Percentiles rank a stretch among this genome's conserved stretches.
Conservation (phyloP, 1,140 invertebrate species). For the Papilio aristodemus region DNA sequence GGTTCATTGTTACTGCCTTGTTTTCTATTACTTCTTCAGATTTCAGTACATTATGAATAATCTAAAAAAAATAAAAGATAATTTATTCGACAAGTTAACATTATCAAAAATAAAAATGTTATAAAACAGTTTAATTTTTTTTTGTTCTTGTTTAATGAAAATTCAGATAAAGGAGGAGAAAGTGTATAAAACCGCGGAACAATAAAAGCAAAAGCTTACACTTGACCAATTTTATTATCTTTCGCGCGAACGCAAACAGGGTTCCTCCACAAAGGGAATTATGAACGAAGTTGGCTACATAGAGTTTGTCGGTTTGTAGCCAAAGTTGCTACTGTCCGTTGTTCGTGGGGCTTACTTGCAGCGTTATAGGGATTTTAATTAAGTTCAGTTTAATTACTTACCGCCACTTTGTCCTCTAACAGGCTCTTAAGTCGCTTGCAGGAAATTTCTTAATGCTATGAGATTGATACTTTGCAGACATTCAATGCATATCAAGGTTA, state of each 20-base stretch:
- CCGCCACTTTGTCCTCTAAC: constrained; percentile 23
- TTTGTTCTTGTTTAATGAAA: constrained; percentile 12
- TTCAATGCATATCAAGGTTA: not conserved
- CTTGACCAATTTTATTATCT: constrained; percentile 36
- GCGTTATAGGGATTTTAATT: constrained; percentile 56
- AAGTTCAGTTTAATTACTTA: constrained; percentile 57
- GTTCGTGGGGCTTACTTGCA: constrained; percentile 45
- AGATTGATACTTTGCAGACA: constrained; percentile 16
- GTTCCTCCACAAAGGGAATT: constrained; percentile 55
- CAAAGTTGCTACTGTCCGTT: constrained; percentile 50
- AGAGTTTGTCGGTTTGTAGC: constrained; percentile 55
- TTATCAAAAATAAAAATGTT: constrained; percentile 4
- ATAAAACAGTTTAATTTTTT: not conserved
- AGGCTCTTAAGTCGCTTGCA: constrained; percentile 27
- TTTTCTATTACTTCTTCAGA: no score
- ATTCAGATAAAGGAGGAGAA: constrained; percentile 14
- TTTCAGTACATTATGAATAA: no score
- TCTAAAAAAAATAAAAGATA: no score
- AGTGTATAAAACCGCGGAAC: constrained; percentile 21
- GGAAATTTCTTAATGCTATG: constrained; percentile 10
- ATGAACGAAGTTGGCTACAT: constrained; percentile 59
- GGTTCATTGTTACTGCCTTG: no score
- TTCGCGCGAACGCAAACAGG: constrained; percentile 45
- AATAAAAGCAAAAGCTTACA: constrained; percentile 28
- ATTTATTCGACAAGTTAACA: not conserved